Evolutionary conservation across 2,113 vertebrate species (phyloP), one percentile per base, ranked within the genome.

Genomic region (Sander vitreus): DNA sequence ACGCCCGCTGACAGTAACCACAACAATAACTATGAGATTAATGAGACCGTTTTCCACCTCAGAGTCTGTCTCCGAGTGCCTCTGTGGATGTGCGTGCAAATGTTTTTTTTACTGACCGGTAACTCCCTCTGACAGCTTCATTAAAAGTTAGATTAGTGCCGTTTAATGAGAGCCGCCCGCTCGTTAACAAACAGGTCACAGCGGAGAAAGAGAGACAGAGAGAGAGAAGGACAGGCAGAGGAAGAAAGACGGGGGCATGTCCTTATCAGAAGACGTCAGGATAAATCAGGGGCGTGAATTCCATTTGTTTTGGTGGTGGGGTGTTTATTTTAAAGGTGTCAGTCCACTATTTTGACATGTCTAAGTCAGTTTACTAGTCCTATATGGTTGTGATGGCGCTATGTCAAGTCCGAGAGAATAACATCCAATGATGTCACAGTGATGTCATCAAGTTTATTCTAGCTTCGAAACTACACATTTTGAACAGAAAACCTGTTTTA

Each of bases 111-210:
- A 33, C 59, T 74, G 85, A 71, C 58, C 65, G 23, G 76, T 80
- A 65, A 88, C 73, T 91, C 80, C 58, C 16, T 25, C 57, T 11
- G 57, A 57, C 89, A 67, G 78, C 80, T 85, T 91, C 88, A 90
- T 92, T 91, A 90, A 83, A 88, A 84, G 77, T 80, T 55, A 76
- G 70, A 87, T 84, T 68, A 86, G 78, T 11, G 77, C 39, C 19
- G 80, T 84, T 83, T 90, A 84, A 92, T 91, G 85, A 89, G 85
- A 73, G 72, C 39, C 43, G 23, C 84, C 13, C 14, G 62, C 67
- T 81, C 50, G 53, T 79, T 86, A 75, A 51, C 59, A 79, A 80
- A 80, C 78, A 53, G 73, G 58, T 83, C 80, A 84, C 73, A 53
- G 6, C 6, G 0, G 53, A 70, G 81, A 18, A 0, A 15, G 48